Evolutionary conservation across 2,797 vertebrate genomes (phyloP).

Genomic region (Mus caroli): DNA sequence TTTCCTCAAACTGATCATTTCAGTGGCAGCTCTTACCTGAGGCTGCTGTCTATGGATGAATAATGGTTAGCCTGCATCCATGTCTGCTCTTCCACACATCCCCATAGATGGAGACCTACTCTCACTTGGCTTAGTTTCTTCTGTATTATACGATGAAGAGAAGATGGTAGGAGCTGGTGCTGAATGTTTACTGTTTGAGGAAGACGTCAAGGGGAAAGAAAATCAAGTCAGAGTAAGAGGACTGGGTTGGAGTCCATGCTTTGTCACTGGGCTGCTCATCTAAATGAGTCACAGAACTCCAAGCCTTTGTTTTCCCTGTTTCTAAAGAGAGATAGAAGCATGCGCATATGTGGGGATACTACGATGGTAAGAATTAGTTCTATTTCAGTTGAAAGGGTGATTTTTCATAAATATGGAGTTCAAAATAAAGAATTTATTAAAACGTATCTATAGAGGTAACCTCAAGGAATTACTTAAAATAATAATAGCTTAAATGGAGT

Average conservation of each 20-base stretch:
- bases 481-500: neutral
- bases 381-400: neutral
- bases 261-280: neutral
- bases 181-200: neutral
- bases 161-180: neutral
- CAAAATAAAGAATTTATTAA: slow-evolving; percentile 52
- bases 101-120: neutral
- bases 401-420: slow-evolving; percentile 49
- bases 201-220: neutral
- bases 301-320: slow-evolving; percentile 5
- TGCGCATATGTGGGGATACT: neutral
- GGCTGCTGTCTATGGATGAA: neutral
- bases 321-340: slow-evolving; percentile 46
- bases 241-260: neutral
- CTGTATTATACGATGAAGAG: neutral
- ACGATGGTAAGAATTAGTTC: neutral
- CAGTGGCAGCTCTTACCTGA: neutral
- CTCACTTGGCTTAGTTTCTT: neutral
- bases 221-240: neutral
- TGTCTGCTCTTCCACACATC: neutral
- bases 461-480: slow-evolving; percentile 49
- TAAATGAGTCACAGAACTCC: neutral
- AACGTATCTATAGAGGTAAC: neutral
- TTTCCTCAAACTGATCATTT: neutral
- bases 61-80: neutral